These are phyloP conservation scores for Balanococcus diminutus DNA, from an alignment of 2,888 invertebrate species.

Conservation along the genomic window DNA sequence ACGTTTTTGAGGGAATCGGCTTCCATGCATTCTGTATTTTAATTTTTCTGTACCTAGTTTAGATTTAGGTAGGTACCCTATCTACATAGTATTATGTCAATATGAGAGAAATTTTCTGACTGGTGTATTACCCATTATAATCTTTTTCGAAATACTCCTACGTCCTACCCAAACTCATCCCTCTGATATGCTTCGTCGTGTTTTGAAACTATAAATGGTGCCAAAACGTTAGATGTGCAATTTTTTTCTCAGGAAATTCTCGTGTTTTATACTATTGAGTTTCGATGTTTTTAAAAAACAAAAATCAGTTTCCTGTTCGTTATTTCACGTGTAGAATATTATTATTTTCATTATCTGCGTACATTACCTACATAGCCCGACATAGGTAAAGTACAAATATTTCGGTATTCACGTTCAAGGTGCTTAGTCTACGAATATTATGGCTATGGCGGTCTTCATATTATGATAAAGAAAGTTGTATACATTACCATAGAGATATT, in stretches of 20 bases:
- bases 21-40: no score
- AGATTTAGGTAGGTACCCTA: no score
- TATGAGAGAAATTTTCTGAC: no score
- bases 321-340: neutral
- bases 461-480: neutral
- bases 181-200: no score
- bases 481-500: neutral
- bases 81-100: no score
- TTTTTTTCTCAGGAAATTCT: neutral
- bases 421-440: neutral
- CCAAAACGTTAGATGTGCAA: neutral
- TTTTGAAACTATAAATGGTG: neutral
- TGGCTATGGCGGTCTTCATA: no score
- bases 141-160: no score
- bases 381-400: neutral
- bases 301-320: neutral
- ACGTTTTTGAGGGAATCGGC: no score
- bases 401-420: neutral
- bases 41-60: neutral
- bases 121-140: no score
- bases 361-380: no score
- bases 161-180: no score
- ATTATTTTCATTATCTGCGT: neutral
- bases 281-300: neutral
- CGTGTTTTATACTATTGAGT: neutral